phyloP scores from a whole-genome alignment of 2,113 vertebrate genomes.

The Thomomys bottae region DNA sequence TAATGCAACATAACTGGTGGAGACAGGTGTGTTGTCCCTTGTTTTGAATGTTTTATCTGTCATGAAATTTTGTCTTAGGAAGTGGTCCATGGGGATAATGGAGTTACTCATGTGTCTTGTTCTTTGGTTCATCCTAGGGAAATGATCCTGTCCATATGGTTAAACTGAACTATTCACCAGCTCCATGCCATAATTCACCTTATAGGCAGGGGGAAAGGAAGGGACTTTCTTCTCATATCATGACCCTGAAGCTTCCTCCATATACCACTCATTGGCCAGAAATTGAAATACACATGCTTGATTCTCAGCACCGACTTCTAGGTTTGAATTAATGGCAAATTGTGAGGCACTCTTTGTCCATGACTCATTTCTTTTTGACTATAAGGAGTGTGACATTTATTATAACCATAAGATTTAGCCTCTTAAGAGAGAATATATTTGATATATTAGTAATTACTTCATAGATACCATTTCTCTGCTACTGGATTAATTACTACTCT shows the following conservation, averaged over 20 bases:
- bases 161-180: not conserved
- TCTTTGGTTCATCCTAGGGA: not conserved
- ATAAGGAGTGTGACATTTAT: not conserved
- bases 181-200: too few relatives aligned
- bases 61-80: not conserved
- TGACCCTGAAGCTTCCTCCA: not conserved
- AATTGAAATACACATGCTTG: not conserved
- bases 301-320: not conserved
- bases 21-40: not conserved
- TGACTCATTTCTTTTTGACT: not conserved
- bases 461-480: not conserved
- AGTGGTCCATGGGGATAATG: not conserved
- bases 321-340: not conserved
- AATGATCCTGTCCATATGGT: not conserved
- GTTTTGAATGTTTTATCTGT: not conserved
- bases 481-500: not conserved
- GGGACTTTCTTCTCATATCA: not conserved
- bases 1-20: not conserved
- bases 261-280: rapidly evolving
- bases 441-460: constrained; percentile 10
- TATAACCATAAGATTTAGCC: not conserved
- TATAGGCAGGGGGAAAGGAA: not conserved
- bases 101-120: not conserved
- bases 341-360: not conserved
- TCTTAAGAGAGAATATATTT: constrained; percentile 5